Base-by-base conservation (phyloP, 1,140 invertebrate species). In the Steinernema khuongi region DNA sequence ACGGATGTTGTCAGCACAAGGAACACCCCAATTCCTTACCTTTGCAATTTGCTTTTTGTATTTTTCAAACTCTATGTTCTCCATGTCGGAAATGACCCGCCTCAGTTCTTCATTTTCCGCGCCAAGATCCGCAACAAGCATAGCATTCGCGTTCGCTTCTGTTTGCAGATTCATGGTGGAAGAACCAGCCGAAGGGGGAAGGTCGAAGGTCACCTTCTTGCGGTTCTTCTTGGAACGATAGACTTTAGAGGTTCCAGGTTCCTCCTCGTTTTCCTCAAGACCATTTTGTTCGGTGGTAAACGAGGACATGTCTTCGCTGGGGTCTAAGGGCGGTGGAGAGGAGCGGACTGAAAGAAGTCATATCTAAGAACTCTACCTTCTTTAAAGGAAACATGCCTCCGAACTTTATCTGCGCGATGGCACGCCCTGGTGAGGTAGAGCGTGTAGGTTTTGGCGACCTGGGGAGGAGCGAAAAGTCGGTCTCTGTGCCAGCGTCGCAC, bases 91-190 rank as follows among this genome's bases (percentile, higher is more conserved):
- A 44, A 81, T 81, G 31, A 67, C 79, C 36, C 60, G 32, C 1
- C 78, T 36, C 30, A 81, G 67, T 32, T 83, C 50, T 19, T 84
- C 80, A 74, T 83, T 83, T 60, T 83, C 81, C 14, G 30, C 33
- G 26, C 72, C 68, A 19, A 84, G 70, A 33, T 84, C 81, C 14
- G 71, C 74, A 31, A 79, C 36, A 1, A 30, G 76, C 18, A 68
- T 71, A 71, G 77, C 32, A 14, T 30, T 50, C 7, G 73, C 72
- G 19, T n/a, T 26, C 29, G 43, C 32, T 2, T 75, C 74, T 29
- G 22, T 76, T 44, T n/a, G 26, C 11, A 77, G 28, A 76, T 75
- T 67, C 26, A 67, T 17, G 4, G 31, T 77, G 18, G 74, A 77
- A 14, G 72, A 50, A 11, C 74, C n/a, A 1, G 19, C 50, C 14